Base-by-base conservation (phyloP, 1,140 invertebrate species). In the Lanistes nyassanus region DNA sequence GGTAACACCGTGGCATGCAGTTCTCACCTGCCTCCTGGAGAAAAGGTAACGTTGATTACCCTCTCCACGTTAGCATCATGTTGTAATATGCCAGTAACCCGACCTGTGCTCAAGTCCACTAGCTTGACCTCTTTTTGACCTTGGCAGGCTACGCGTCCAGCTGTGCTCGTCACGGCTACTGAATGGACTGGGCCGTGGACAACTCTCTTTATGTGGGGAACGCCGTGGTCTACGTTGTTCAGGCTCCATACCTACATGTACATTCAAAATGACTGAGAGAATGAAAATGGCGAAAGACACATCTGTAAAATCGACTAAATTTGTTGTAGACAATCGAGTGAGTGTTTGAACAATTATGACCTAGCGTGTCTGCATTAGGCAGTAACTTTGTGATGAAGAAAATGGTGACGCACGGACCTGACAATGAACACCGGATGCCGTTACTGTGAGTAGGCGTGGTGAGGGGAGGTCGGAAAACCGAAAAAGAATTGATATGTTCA, bases 211-310 rank as follows among this genome's bases (percentile, higher is more conserved):
- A 79, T 69, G 66, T 84, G 82, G 0, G 81, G 75, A 39, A 82
- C 80, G 58, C 84, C 79, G n/a, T 78, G 73, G 67, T 84, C 82
- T 13, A 88, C 76, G 72, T 86, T 86, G 67, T 85, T 76, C 5
- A 88, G 69, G 68, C 86, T 82, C 87, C 87, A 88, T 7, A 86
- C 85, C 74, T 75, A 34, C 29, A 65, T 34, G 21, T 34, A 36
- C 5, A 21, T n/a, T n/a, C n/a, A n/a, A n/a, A n/a, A n/a, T n/a
- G n/a, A n/a, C n/a, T n/a, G n/a, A n/a, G n/a, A n/a, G n/a, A n/a
- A n/a, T n/a, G n/a, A n/a, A n/a, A n/a, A n/a, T n/a, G n/a, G n/a
- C n/a, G n/a, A n/a, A n/a, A n/a, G n/a, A n/a, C n/a, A n/a, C n/a
- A n/a, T n/a, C n/a, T n/a, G n/a, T n/a, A n/a, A n/a, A n/a, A n/a